Percentiles rank a stretch among this genome's conserved stretches.
Conservation (phyloP, 2,113 vertebrate genomes). For the Struthio camelus region DNA sequence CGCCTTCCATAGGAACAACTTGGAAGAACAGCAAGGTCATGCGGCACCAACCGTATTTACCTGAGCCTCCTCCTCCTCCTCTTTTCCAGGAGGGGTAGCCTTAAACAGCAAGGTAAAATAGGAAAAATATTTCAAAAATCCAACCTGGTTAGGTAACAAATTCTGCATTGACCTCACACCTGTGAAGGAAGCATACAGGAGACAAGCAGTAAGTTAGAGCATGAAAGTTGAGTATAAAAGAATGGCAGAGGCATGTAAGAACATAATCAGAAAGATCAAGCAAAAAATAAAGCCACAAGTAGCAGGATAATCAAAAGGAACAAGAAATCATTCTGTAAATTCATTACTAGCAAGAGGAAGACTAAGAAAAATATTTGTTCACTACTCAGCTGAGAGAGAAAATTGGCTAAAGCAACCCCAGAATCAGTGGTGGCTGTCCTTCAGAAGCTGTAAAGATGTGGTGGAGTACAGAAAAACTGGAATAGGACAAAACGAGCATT, state of each 20-base stretch:
- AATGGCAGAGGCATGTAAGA: not conserved
- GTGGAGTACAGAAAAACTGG: not conserved
- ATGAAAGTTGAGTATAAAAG: not conserved
- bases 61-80: not conserved
- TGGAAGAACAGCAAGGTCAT: not conserved
- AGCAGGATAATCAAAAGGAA: conserved; percentile 35
- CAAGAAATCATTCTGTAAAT: conserved; percentile 38
- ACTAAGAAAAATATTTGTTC: conserved; percentile 43
- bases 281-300: not conserved
- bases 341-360: conserved; percentile 33
- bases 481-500: not conserved
- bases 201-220: not conserved
- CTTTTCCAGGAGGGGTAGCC: not conserved
- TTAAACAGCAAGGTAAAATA: not conserved
- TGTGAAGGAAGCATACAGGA: not conserved
- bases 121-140: not conserved
- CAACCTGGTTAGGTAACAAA: not conserved
- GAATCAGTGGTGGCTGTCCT: not conserved
- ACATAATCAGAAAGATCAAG: not conserved
- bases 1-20: not conserved
- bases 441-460: not conserved
- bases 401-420: not conserved
- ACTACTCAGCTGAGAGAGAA: not conserved
- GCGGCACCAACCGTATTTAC: not conserved
- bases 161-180: not conserved